Percentiles rank a stretch among this genome's conserved stretches.
phyloP scores from a whole-genome alignment of 2,888 invertebrate genomes.

The Gymnocheta viridis region DNA sequence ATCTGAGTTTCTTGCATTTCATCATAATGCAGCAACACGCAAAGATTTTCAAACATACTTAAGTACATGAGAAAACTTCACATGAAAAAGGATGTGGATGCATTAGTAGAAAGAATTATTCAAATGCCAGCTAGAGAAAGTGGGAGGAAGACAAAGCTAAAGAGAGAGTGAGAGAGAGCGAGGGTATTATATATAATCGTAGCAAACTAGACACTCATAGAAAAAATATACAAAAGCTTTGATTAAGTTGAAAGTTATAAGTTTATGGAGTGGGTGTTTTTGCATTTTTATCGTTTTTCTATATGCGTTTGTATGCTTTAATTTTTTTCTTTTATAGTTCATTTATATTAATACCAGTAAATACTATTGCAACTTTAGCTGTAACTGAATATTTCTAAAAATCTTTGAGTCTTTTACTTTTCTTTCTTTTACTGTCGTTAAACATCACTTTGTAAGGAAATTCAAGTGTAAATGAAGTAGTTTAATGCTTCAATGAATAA shows the following conservation, averaged over 20 bases:
- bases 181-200: background rate
- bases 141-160: no score
- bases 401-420: conserved; percentile 5
- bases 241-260: conserved; percentile 55
- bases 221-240: conserved; percentile 36
- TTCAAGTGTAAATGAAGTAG: conserved; percentile 68
- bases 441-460: conserved; percentile 62
- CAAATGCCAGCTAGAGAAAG: background rate
- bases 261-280: conserved; percentile 18
- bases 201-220: conserved; percentile 49
- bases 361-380: background rate
- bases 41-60: background rate
- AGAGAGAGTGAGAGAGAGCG: background rate
- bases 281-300: conserved; percentile 34
- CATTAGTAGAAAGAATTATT: background rate
- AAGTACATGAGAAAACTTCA: background rate
- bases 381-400: conserved; percentile 1
- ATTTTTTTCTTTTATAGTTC: conserved; percentile 29
- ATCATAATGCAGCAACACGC: conserved; percentile 41
- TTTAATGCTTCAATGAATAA: conserved; percentile 69
- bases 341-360: conserved; percentile 33
- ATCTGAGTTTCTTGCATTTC: conserved; percentile 57
- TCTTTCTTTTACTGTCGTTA: conserved; percentile 33
- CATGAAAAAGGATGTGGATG: conserved; percentile 2
- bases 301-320: background rate